These are phyloP conservation scores for Syrrhaptes paradoxus DNA, from an alignment of 2,113 vertebrate species.

Conservation along the genomic window DNA sequence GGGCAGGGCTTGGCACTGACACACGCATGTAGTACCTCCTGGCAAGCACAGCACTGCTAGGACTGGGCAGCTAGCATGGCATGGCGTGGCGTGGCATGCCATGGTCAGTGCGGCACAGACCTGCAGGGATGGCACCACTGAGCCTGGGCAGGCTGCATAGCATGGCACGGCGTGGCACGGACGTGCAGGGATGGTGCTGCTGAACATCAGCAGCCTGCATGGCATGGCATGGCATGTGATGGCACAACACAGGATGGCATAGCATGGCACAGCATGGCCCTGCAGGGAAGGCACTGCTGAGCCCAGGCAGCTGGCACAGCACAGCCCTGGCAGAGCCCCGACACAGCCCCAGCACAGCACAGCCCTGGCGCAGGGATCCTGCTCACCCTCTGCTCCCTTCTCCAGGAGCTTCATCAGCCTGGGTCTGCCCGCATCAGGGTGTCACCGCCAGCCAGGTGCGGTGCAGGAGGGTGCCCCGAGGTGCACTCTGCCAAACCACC, in stretches of 20 bases:
- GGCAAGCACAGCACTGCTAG: neutral
- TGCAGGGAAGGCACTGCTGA: neutral
- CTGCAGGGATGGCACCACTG: neutral
- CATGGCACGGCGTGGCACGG: too few species aligned
- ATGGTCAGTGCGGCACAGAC: neutral
- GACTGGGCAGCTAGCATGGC: neutral
- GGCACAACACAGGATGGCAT: neutral
- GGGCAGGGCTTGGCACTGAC: neutral
- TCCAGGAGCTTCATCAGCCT: neutral
- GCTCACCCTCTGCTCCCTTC: neutral
- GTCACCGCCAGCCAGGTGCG: neutral
- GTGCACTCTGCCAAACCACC: neutral
- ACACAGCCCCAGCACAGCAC: accelerated
- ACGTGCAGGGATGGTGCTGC: too few species aligned
- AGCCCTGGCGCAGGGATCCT: neutral
- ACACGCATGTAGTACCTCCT: neutral
- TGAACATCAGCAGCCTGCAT: too few species aligned
- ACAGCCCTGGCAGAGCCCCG: neutral
- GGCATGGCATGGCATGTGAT: too few species aligned
- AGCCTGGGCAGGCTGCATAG: neutral
- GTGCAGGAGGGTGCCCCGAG: neutral
- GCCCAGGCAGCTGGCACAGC: neutral
- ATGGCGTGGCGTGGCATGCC: neutral
- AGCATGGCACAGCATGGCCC: neutral
- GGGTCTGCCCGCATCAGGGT: accelerated